Base-by-base conservation (phyloP, 2,888 invertebrate genomes). In the Zelleria hepariella region DNA sequence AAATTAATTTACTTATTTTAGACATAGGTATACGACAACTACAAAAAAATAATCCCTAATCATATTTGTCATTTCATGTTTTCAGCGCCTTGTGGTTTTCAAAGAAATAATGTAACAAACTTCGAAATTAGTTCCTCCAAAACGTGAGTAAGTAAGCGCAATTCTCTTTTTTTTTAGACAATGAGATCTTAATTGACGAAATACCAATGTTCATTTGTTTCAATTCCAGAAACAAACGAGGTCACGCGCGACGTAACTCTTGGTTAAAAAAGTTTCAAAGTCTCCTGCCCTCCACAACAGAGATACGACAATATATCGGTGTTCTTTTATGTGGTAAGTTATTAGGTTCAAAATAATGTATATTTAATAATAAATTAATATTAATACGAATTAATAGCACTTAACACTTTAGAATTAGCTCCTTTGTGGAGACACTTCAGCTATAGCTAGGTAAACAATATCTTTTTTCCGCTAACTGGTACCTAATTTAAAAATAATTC, bases 111-210 rank as follows among this genome's bases (percentile, higher is more conserved):
- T 27, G 25, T 26, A 15, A 25, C 54, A 27, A 51, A 42, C 15
- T 56, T 56, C 10, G 42, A 56, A 57, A 18, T 47, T 53, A 66
- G 71, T 65, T 65, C 76, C 76, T 64, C 74, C 76, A 81, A 87
- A 86, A 86, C 83, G 85, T 85, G 82, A 87, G 88, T 86, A 83
- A 86, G 86, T 86, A 86, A 66, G 52, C 32, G 51, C n/a, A 26
- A 49, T 59, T 56, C 67, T 60, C 69, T 23, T 57, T 53, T 64
- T 51, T 32, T 64, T 60, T 63, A 62, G 7, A 48, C n/a, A n/a
- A 4, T 10, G 4, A n/a, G 7, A 10, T 48, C n/a, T 48, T 15
- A n/a, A 1, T n/a, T n/a, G n/a, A 24, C n/a, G 25, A 53, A 20
- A 49, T 53, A 53, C 49, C 18, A 25, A 25, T 25, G 21, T n/a